Evolutionary conservation across 2,888 invertebrate genomes (phyloP).

Genomic region (Schizaphis graminum): DNA sequence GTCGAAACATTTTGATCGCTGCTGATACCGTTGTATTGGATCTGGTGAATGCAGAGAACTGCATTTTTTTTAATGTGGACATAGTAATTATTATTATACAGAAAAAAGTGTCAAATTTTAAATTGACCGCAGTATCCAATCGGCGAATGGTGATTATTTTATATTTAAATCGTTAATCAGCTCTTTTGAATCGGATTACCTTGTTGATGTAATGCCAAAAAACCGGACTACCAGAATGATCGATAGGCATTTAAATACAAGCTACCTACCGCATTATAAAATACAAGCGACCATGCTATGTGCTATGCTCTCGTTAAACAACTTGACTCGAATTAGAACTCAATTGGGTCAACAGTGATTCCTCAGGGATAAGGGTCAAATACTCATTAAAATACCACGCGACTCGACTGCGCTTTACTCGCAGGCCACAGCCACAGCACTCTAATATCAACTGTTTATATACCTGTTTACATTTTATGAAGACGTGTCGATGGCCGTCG

Average conservation of each 20-base stretch:
- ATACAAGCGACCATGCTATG: neutral
- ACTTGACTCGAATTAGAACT: slow-evolving; percentile 37
- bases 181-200: slow-evolving; percentile 11
- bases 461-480: neutral
- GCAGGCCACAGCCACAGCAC: neutral
- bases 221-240: neutral
- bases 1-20: neutral
- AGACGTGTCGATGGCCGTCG: neutral
- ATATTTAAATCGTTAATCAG: slow-evolving; percentile 27
- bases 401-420: neutral
- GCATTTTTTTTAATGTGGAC: neutral
- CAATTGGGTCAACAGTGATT: slow-evolving; percentile 11
- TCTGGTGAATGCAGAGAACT: too few species aligned
- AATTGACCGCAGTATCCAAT: neutral
- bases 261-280: neutral
- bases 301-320: neutral
- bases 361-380: neutral
- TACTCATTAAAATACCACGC: neutral
- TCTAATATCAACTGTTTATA: neutral
- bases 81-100: too few species aligned
- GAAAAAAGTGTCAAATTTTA: neutral
- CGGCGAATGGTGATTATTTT: neutral
- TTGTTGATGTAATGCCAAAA: neutral
- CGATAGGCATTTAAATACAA: neutral
- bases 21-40: neutral